Evolutionary conservation across 2,797 vertebrate genomes (phyloP).

Genomic region (Sebastes matsubarae): DNA sequence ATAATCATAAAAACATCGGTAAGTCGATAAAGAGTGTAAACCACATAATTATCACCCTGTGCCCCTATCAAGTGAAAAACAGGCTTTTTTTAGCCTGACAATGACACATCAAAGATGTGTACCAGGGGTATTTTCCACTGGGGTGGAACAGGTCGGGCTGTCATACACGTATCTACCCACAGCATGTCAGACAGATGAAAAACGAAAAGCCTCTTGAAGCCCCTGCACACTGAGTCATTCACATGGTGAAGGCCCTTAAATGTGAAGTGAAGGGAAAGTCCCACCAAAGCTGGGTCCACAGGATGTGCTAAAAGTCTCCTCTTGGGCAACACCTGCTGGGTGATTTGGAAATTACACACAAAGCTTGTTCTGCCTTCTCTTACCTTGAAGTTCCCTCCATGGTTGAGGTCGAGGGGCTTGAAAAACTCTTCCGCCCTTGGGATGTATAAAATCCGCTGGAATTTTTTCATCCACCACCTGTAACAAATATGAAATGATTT

Average conservation of each 20-base stretch:
- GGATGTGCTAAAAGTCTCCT: constrained; percentile 49
- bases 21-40: background rate
- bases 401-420: constrained; percentile 74
- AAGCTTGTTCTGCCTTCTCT: constrained; percentile 12
- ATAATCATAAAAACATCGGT: constrained; percentile 37
- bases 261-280: constrained; percentile 52
- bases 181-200: constrained; percentile 21
- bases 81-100: constrained; percentile 48
- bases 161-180: constrained; percentile 58
- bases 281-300: constrained; percentile 20
- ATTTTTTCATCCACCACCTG: constrained; percentile 64
- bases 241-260: constrained; percentile 22
- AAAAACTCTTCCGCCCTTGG: constrained; percentile 78
- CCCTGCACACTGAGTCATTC: constrained; percentile 73
- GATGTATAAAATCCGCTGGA: constrained; percentile 51
- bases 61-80: constrained; percentile 50
- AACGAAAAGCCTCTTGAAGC: constrained; percentile 57
- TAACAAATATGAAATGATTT: background rate
- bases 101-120: constrained; percentile 45
- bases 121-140: constrained; percentile 76
- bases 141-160: constrained; percentile 43
- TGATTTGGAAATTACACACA: constrained; percentile 30
- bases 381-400: constrained; percentile 84
- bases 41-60: constrained; percentile 9
- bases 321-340: constrained; percentile 60